Base-by-base conservation (phyloP, 2,797 vertebrate species). In the Clarias laeviceps region DNA sequence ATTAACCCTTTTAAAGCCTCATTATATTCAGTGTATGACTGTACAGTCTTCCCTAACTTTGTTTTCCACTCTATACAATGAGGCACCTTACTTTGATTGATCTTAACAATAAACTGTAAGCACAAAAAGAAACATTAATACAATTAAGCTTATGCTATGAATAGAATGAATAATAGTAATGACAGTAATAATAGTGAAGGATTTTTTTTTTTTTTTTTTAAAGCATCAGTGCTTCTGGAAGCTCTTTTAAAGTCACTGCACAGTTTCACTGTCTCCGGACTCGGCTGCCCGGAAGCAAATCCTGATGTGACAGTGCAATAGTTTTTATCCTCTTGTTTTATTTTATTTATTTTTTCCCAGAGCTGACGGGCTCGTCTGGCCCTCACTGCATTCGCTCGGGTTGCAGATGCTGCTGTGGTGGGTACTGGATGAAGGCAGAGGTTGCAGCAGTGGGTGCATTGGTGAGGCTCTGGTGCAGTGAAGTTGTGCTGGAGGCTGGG, bases 331-430 rank as follows among this genome's bases (percentile, higher is more conserved):
- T 37, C 20, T 8, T 3, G n/a, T 70, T 18, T 54, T 54, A 54
- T 54, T 54, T 45, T 37, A 37, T 37, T 45, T 12, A 50, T 12
- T 57, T 64, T 54, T 64, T 50, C 6, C 45, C 69, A 40, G 61
- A 32, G 61, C 70, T 81, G 62, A 61, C 17, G 45, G 32, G 12
- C 45, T 37, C 24, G 17, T 66, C n/a, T 37, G 0, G 6, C 29
- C 34, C 83, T 97, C 93, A 99, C 93, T 99, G 97, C 96, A 98
- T 97, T 84, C 98, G 94, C 93, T 98, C 98, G 0, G 97, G 96
- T 90, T 97, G 98, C 92, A 98, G 96, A 85, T 97, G 95, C 93
- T 97, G 97, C 56, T 96, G 96, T 0, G 95, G 93, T 78, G 97
- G 96, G 45, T 88, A 83, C 68, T 96, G 92, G 0, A 96, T 90